A percentile compares a stretch with the other conserved stretches of the same genome.
These are phyloP conservation scores for Temnopleurus reevesii DNA, from an alignment of 53 echinoderm and acorn worm species.

Conservation along the genomic window DNA sequence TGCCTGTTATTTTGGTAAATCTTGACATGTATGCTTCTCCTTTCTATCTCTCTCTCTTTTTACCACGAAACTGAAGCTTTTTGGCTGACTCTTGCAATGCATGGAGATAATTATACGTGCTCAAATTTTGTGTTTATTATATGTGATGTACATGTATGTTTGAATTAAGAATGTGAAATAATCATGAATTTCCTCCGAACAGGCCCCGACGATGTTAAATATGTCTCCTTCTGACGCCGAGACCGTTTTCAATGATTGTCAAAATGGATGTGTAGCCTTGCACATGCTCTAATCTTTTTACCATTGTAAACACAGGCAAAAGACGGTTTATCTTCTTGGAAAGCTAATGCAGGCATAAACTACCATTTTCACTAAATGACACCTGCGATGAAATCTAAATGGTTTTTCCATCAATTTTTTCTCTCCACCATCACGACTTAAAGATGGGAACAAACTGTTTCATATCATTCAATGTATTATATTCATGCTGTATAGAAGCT, in stretches of 20 bases:
- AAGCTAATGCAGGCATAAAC: too few relatives aligned
- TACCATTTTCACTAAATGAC: too few relatives aligned
- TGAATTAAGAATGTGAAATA: neutral
- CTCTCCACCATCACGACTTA: too few relatives aligned
- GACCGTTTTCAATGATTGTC: neutral
- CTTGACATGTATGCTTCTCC: neutral
- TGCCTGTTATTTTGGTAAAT: neutral
- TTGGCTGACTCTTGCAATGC: slow-evolving; percentile 27
- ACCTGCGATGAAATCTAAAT: too few relatives aligned
- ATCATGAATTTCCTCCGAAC: neutral
- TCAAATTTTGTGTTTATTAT: neutral
- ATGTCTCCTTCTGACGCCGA: neutral
- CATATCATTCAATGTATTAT: too few relatives aligned
- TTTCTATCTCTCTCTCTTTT: neutral
- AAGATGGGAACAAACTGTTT: too few relatives aligned
- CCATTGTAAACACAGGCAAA: neutral
- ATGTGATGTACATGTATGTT: neutral
- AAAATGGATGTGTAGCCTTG: neutral
- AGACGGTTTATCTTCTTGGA: too few relatives aligned
- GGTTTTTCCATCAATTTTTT: too few relatives aligned
- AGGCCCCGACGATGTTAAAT: neutral
- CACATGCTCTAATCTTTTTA: neutral
- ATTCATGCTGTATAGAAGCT: too few relatives aligned
- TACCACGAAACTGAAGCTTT: neutral
- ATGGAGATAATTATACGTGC: slow-evolving; percentile 21